A percentile compares a stretch with the other conserved stretches of the same genome.
Evolutionary conservation across 2,888 invertebrate species (phyloP).

Genomic region (Drosophila multiciliata): DNA sequence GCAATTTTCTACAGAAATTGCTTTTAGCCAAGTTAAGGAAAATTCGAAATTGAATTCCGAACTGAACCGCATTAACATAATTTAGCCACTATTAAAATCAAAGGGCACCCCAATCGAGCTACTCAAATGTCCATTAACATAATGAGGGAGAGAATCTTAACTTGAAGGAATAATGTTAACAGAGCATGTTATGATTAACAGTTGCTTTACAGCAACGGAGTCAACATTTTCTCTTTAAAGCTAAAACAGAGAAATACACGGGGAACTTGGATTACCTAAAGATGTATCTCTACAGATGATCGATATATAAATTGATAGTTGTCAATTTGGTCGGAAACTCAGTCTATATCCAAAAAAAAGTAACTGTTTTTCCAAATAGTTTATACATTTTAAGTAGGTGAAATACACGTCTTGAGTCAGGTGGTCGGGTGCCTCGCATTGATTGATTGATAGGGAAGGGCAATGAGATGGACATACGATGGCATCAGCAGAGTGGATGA

Average conservation of each 20-base stretch:
- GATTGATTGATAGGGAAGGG: slow-evolving; percentile 22
- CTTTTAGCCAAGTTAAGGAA: neutral
- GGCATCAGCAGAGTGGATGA: neutral
- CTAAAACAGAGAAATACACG: neutral
- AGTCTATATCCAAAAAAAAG: neutral
- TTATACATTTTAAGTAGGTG: slow-evolving; percentile 4
- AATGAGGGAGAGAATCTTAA: neutral
- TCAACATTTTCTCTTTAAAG: neutral
- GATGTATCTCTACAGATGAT: neutral
- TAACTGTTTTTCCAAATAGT: neutral
- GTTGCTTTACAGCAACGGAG: neutral
- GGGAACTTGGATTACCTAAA: neutral
- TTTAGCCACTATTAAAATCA: neutral
- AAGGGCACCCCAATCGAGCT: neutral
- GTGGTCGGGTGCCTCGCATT: neutral
- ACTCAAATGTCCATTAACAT: neutral
- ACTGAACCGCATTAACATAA: neutral
- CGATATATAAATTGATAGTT: neutral
- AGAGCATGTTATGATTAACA: neutral
- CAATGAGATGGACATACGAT: neutral
- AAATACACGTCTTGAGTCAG: neutral
- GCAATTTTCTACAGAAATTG: neutral
- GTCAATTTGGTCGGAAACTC: neutral
- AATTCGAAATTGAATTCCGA: slow-evolving; percentile 1
- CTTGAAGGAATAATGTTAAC: neutral